Conservation (phyloP, 2,113 vertebrate species). For the Halcyon senegalensis region DNA sequence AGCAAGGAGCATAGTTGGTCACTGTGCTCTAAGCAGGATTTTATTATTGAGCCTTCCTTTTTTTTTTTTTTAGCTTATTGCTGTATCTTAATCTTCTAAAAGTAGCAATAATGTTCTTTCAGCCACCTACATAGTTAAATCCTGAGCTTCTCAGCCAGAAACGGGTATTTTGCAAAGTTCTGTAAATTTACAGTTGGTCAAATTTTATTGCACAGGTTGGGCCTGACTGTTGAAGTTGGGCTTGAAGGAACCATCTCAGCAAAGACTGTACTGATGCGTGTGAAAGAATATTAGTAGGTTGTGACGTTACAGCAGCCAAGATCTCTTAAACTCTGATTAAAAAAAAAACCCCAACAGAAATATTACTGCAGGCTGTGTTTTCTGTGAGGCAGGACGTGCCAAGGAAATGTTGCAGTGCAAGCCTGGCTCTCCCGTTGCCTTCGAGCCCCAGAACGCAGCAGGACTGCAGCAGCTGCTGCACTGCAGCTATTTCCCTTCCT, state of each 20-base stretch:
- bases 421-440: neutral
- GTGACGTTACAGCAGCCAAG: neutral
- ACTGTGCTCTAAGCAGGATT: neutral
- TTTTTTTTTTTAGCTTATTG: neutral
- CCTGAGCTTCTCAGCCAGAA: neutral
- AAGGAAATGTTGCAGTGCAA: neutral
- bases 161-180: neutral
- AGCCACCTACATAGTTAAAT: neutral
- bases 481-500: constrained; percentile 41
- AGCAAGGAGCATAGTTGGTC: neutral
- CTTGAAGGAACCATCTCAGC: neutral
- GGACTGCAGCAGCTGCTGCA: constrained; percentile 56
- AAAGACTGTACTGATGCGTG: neutral
- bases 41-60: neutral
- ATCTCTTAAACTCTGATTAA: neutral
- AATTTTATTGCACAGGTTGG: neutral
- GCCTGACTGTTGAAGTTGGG: neutral
- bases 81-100: neutral
- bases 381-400: neutral
- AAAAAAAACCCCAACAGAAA: no score
- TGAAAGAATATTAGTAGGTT: neutral
- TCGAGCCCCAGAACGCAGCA: neutral
- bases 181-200: neutral
- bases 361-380: neutral
- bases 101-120: neutral